These are phyloP conservation scores for Petrolisthes manimaculis DNA, from an alignment of 2,888 invertebrate genomes.

Conservation along the genomic window DNA sequence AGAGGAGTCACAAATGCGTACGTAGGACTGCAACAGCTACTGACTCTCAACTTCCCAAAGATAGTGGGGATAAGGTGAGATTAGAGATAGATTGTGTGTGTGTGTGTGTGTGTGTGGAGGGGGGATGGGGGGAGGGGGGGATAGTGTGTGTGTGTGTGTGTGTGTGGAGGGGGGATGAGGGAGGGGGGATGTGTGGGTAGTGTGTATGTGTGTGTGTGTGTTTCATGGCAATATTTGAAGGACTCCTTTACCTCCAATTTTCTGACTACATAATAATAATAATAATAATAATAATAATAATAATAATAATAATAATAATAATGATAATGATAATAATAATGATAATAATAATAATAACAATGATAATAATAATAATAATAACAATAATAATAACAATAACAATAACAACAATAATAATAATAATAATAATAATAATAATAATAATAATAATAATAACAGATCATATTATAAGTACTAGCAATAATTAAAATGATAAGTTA, in stretches of 20 bases:
- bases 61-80: conserved; percentile 18
- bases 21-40: conserved; percentile 30
- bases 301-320: background rate
- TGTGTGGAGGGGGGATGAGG: too few species aligned
- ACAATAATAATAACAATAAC: background rate
- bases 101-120: too few species aligned
- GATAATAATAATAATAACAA: too few species aligned
- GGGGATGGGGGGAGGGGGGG: too few species aligned
- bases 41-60: conserved; percentile 32
- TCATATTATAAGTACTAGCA: background rate
- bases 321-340: too few species aligned
- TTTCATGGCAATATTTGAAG: too few species aligned
- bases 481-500: too few species aligned
- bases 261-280: too few species aligned
- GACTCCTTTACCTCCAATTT: too few species aligned
- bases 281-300: background rate
- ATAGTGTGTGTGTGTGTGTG: too few species aligned
- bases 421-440: background rate
- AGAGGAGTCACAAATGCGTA: conserved; percentile 43
- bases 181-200: too few species aligned
- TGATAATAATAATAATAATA: background rate
- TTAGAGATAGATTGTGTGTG: background rate
- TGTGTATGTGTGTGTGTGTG: too few species aligned
- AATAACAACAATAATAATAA: background rate
- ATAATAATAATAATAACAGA: background rate